Percentiles rank a stretch among this genome's conserved stretches.
Evolutionary conservation across 2,797 vertebrate species (phyloP).

Genomic region (Eptatretus atami): DNA sequence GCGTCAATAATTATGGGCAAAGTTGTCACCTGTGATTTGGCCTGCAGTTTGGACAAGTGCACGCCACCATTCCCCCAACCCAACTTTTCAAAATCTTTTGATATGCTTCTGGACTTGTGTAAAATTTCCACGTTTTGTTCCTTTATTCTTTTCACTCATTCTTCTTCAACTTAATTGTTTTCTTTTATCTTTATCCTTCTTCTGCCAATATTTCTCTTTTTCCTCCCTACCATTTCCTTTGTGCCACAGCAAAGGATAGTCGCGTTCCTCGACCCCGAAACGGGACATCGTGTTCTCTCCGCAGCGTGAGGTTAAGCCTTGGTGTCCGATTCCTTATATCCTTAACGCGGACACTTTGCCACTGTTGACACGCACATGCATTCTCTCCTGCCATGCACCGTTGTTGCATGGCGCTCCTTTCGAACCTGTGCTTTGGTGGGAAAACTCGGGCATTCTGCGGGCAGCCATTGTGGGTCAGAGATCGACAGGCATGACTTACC

Average conservation of each 20-base stretch:
- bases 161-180: not conserved
- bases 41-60: too few relatives aligned
- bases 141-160: too few relatives aligned
- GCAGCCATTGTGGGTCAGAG: constrained; percentile 57
- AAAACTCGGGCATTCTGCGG: constrained; percentile 60
- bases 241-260: constrained; percentile 43
- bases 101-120: too few relatives aligned
- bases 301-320: constrained; percentile 54
- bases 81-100: too few relatives aligned
- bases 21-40: too few relatives aligned
- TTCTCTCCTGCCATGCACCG: constrained; percentile 41
- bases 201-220: not conserved
- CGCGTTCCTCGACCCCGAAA: constrained; percentile 58
- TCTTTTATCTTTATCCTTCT: not conserved
- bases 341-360: constrained; percentile 77
- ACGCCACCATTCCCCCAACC: too few relatives aligned
- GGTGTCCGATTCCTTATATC: constrained; percentile 75
- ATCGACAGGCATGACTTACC: constrained; percentile 63
- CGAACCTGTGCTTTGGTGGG: constrained; percentile 61
- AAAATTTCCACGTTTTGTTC: too few relatives aligned
- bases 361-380: constrained; percentile 77
- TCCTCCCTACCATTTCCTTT: constrained; percentile 8
- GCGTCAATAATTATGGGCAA: too few relatives aligned
- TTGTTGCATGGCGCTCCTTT: constrained; percentile 64
- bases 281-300: constrained; percentile 77